Percentiles rank a stretch among this genome's conserved stretches.
Conservation (phyloP, 2,113 vertebrate species). For the Rattus rattus region DNA sequence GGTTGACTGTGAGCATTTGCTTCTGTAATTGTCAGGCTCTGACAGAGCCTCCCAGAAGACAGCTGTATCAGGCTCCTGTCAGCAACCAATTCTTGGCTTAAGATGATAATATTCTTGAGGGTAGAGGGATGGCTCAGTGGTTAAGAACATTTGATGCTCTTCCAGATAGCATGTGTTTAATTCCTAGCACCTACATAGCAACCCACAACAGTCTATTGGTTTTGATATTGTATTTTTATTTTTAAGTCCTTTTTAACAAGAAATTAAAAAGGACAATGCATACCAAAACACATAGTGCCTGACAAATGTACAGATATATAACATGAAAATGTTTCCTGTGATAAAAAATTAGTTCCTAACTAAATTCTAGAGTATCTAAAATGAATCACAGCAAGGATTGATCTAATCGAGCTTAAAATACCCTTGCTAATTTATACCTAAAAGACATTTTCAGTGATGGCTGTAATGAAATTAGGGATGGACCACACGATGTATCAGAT, state of each 20-base stretch:
- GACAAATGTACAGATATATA: neutral
- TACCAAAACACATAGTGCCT: neutral
- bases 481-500: neutral
- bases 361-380: slow-evolving; percentile 6
- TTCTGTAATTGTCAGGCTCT: no score
- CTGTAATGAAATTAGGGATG: neutral
- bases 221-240: neutral
- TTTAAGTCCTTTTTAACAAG: slow-evolving; percentile 2
- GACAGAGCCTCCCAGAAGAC: no score
- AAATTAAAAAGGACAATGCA: neutral
- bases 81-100: neutral
- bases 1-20: no score
- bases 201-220: neutral
- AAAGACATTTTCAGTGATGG: neutral
- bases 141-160: neutral
- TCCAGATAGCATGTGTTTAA: neutral
- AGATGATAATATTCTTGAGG: neutral
- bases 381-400: neutral
- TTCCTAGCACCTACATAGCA: neutral
- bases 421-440: neutral
- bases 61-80: no score
- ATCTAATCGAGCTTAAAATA: neutral
- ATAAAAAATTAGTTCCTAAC: neutral
- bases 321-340: neutral
- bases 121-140: neutral